Base-by-base conservation (phyloP, 2,797 vertebrate species). In the Lycodopsis pacificus region DNA sequence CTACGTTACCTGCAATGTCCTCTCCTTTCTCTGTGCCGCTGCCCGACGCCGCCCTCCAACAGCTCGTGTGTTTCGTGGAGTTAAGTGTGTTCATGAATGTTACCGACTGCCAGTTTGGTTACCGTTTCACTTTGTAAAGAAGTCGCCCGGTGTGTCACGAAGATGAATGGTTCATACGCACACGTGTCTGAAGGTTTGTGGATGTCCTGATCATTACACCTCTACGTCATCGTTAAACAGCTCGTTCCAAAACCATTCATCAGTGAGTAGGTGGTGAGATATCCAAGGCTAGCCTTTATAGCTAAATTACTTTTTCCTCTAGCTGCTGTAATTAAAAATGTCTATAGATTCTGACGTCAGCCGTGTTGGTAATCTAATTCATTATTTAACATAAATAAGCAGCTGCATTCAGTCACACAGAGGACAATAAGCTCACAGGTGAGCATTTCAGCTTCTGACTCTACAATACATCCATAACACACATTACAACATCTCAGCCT, bases 1-100 rank as follows among this genome's bases (percentile, higher is more conserved):
- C 63, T 76, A 78, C 79, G 80, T 75, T 69, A 61, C 59, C 81
- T 66, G 53, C 67, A 80, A 73, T 81, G 77, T 77, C 66, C 71
- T 83, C 53, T 62, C 38, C 7, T 59, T 12, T 51, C 22, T 68
- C 70, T 36, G 58, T 19, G 40, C n/a, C 25, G 57, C 46, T 25
- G 19, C 15, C 62, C 57, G 19, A 19, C 44, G 64, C 69, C 73
- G 30, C 15, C 71, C 56, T 40, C 25, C 54, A 57, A 36, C 22
- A 48, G 40, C 6, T 1, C 34, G 53, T 36, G 57, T 70, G 48
- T 65, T 59, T 63, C 53, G 58, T n/a, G 25, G 59, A 76, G 65
- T 71, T 57, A 71, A 81, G 73, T 67, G 68, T 70, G 32, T 38
- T 73, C 56, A 51, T 36, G 44, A 65, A 44, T 51, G 40, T 53